Evolutionary conservation across 1,140 invertebrate genomes (phyloP).

Genomic region (Ectropis grisescens): DNA sequence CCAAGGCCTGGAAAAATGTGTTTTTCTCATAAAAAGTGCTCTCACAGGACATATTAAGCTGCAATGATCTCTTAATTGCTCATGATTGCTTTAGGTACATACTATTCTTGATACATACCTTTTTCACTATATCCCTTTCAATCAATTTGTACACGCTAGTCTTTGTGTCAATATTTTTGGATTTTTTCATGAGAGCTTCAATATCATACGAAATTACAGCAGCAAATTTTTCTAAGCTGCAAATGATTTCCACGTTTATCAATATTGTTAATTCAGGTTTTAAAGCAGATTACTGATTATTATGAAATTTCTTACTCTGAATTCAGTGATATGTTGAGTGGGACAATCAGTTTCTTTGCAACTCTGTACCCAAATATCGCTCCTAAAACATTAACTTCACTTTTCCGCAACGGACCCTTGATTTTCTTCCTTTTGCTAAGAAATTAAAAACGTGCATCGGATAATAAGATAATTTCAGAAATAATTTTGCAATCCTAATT

Average conservation of each 20-base stretch:
- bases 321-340: constrained; percentile 23
- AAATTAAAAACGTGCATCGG: background rate
- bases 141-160: too few species aligned
- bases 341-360: constrained; percentile 18
- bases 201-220: background rate
- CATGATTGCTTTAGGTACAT: too few species aligned
- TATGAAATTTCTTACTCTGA: constrained; percentile 21
- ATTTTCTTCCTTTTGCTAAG: background rate
- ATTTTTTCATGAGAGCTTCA: background rate
- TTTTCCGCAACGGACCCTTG: background rate
- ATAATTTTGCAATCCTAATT: background rate
- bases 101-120: too few species aligned
- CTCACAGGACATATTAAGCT: too few species aligned
- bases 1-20: background rate
- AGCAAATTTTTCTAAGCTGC: constrained; percentile 17
- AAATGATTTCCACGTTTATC: constrained; percentile 7
- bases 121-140: too few species aligned
- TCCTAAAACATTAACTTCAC: constrained; percentile 16
- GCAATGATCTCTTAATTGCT: too few species aligned
- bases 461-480: too few species aligned
- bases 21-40: background rate
- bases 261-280: constrained; percentile 1
- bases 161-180: background rate
- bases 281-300: background rate
- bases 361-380: constrained; percentile 32